Evolutionary conservation across 1,140 invertebrate species (phyloP), one percentile per base, ranked within the genome.

Genomic region (Zaprionus gabonicus): DNA sequence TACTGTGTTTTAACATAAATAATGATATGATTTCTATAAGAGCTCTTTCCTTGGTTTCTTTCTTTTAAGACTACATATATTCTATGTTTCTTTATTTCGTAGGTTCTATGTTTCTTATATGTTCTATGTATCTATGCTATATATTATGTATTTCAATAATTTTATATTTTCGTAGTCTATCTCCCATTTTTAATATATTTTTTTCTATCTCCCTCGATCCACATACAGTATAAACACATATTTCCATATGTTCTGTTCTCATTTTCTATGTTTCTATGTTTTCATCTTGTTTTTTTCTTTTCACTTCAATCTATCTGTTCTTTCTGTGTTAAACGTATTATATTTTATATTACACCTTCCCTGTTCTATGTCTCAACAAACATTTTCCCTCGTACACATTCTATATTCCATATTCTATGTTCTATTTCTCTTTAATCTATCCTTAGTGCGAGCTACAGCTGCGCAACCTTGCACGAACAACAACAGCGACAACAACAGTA

Each of bases 371-470:
- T 56, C 20, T 34, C 15, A 10, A 3, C 9, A 34, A 0, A 34
- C 9, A 34, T 49, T 4, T 49, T 49, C 20, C 12, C 9, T 51
- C 4, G 12, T 51, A 3, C n/a, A n/a, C n/a, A 46, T 46, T 46
- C 41, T 46, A 17, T 46, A 46, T 46, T 51, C 20, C 20, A 25
- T 12, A 51, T 51, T 69, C 25, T 56, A 20, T 56, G 1, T 27
- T 59, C 23, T 1, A 34, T 41, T 28, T 60, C 7, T 13, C 28
- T 41, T 73, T 17, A 17, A 46, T 46, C n/a, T 46, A n/a, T n/a
- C n/a, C 41, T 1, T 41, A 91, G 91, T 85, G 75, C 46, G 81
- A 91, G 70, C 76, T 91, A 5, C 71, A 87, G 63, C 56, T 92
- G 17, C 78, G 91, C 23, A 82, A 86, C 56, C 78, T 92, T 49